These are phyloP conservation scores for Alectura lathami DNA, from an alignment of 2,113 vertebrate genomes.

Conservation along the genomic window DNA sequence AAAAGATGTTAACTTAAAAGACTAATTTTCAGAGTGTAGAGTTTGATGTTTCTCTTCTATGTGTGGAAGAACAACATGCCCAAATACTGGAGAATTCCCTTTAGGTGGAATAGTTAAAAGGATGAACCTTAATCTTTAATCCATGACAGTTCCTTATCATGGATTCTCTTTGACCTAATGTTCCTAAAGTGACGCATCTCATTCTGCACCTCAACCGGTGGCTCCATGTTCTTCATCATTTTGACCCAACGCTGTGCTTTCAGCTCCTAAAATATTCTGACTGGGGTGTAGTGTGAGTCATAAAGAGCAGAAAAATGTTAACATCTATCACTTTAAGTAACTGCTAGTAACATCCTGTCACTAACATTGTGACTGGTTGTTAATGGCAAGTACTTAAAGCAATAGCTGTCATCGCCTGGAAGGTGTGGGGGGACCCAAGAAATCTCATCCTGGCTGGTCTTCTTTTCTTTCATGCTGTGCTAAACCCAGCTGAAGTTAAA, in stretches of 20 bases:
- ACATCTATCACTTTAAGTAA: constrained; percentile 18
- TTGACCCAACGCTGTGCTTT: background rate
- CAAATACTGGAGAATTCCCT: background rate
- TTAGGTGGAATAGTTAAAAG: background rate
- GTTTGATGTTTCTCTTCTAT: background rate
- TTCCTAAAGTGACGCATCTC: background rate
- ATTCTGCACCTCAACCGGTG: constrained; percentile 21
- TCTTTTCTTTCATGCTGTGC: background rate
- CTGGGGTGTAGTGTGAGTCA: constrained; percentile 1
- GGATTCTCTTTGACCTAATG: background rate
- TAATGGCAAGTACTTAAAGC: constrained; percentile 55
- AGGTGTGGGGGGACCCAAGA: background rate
- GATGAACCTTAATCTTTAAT: background rate
- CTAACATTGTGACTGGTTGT: constrained; percentile 13
- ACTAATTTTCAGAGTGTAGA: background rate
- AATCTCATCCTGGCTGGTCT: background rate
- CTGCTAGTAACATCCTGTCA: constrained; percentile 19
- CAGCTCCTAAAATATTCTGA: background rate
- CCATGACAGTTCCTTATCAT: background rate
- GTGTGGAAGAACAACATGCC: background rate
- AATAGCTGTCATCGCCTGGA: constrained; percentile 40
- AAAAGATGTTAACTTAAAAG: background rate
- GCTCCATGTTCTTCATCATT: background rate
- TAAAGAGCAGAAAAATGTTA: constrained; percentile 32
- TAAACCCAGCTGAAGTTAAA: background rate